A percentile compares a stretch with the other conserved stretches of the same genome.
Evolutionary conservation across 2,113 vertebrate species (phyloP).

Genomic region (Oryzias melastigma): DNA sequence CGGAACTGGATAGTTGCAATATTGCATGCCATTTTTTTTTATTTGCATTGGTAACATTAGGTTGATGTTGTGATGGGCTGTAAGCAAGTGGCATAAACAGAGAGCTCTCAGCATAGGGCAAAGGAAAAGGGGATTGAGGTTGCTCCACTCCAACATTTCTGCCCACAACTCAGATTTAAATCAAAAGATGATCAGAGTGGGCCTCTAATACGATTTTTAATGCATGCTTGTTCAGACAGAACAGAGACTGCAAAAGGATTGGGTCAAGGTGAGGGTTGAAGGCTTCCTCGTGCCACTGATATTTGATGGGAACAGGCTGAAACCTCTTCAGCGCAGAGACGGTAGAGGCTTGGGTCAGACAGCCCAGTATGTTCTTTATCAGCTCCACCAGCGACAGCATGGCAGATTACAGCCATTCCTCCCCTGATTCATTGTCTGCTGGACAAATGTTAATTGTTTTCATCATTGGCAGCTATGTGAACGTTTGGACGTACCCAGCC

Average conservation of each 20-base stretch:
- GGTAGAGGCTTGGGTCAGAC: slow-evolving; percentile 71
- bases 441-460: slow-evolving; percentile 95
- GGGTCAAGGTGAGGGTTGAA: slow-evolving; percentile 42
- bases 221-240: slow-evolving; percentile 4
- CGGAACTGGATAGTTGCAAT: no score
- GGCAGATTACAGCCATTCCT: slow-evolving; percentile 88
- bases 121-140: no score
- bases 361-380: slow-evolving; percentile 82
- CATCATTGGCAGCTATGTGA: slow-evolving; percentile 80
- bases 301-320: slow-evolving; percentile 84
- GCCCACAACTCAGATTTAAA: no score
- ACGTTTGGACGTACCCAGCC: slow-evolving; percentile 69
- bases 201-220: no score
- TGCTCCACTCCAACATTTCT: no score
- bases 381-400: slow-evolving; percentile 70
- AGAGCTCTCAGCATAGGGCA: no score
- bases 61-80: no score
- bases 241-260: slow-evolving; percentile 30
- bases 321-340: slow-evolving; percentile 73
- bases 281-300: slow-evolving; percentile 35
- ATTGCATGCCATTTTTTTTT: no score
- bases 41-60: no score
- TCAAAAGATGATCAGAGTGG: no score
- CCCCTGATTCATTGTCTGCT: slow-evolving; percentile 87
- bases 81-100: no score